Evolutionary conservation across 2,113 vertebrate species (phyloP).

Genomic region (zebrafish (Danio rerio)): DNA sequence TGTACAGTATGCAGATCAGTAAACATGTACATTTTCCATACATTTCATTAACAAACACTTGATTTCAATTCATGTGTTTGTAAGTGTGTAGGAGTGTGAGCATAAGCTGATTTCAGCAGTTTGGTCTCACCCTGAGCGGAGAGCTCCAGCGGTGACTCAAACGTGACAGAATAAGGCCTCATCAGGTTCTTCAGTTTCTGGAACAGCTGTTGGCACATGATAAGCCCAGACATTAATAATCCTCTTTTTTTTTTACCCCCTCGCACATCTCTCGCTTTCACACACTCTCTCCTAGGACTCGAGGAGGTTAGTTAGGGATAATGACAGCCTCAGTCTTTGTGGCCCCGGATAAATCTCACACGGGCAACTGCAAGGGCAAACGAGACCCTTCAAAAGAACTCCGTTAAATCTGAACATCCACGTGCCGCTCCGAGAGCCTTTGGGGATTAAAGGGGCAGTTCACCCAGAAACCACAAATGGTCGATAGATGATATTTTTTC

Average conservation of each 20-base stretch:
- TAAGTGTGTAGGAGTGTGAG: constrained; percentile 4
- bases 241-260: constrained; percentile 8
- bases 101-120: constrained; percentile 1
- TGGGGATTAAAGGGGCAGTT: not conserved
- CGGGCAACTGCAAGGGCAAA: constrained; percentile 26
- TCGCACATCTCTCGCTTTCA: constrained; percentile 4
- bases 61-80: constrained; percentile 12
- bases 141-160: constrained; percentile 96
- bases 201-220: constrained; percentile 87
- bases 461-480: no score
- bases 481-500: no score
- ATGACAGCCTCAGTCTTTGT: constrained; percentile 11
- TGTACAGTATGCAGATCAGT: not conserved
- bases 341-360: constrained; percentile 17
- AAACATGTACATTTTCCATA: not conserved
- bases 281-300: constrained; percentile 4
- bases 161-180: constrained; percentile 94
- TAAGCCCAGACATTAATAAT: constrained; percentile 68
- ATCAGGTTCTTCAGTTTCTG: constrained; percentile 98
- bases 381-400: constrained; percentile 21
- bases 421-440: not conserved
- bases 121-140: constrained; percentile 91
- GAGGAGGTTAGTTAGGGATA: constrained; percentile 37
- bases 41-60: not conserved
- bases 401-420: constrained; percentile 16